Base-by-base conservation (phyloP, 2,113 vertebrate species). In the Hippocampus mohnikei region DNA sequence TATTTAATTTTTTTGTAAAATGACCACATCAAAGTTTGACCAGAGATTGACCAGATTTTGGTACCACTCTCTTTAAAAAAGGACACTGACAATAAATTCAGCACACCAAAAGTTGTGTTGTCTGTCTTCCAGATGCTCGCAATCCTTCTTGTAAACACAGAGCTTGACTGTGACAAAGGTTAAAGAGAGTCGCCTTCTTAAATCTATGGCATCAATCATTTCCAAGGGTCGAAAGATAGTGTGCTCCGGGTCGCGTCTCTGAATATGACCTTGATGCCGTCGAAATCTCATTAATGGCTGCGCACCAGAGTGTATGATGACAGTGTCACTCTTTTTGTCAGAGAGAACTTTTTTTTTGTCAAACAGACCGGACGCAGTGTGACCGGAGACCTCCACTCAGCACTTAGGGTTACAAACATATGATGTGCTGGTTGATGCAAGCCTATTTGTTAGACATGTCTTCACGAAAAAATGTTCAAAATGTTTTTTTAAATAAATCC, bases 251-350 rank as follows among this genome's bases (percentile, higher is more conserved):
- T 71, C 40, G 29, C 41, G 58, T 76, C 61, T 66, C 71, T 69
- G 78, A 71, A 67, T 73, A 29, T 79, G 83, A 85, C 85, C 80
- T 88, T 84, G 75, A 76, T 50, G 73, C 53, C 25, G 50, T 76
- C 61, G 70, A 75, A 55, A 71, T 64, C 73, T 80, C 71, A 64
- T 80, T 84, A 88, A 85, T 75, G 75, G 63, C 44, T 64, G 60
- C 75, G 74, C 78, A 78, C 72, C 40, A 65, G 64, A 81, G 81
- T 8, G 9, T 29, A 67, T 63, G 69, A 79, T 77, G 81, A 85
- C 82, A 78, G 64, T 23, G 69, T 58, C 70, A 48, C 68, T 71
- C 37, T 62, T 77, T 37, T 73, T 44, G 58, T 64, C 72, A 83
- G 61, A 76, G 69, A 81, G 77, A 76, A 12, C 50, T 25, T 65